phyloP scores from a whole-genome alignment of 2,113 vertebrate species.

The Petromus typicus region DNA sequence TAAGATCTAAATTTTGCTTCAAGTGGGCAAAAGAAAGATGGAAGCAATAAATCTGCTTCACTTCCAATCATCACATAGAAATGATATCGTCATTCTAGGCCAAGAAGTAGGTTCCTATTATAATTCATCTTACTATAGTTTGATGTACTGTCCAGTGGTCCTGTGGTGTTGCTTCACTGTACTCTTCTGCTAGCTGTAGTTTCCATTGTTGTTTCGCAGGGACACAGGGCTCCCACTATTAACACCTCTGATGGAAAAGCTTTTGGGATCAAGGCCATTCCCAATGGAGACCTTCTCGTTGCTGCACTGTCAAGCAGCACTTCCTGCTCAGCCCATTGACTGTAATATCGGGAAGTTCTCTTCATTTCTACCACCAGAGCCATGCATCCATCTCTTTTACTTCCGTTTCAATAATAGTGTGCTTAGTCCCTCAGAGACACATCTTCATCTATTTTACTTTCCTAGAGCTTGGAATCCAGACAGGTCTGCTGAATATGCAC shows the following conservation, averaged over 20 bases:
- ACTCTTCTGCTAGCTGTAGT: neutral
- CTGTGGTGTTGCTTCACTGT: neutral
- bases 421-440: conserved; percentile 65
- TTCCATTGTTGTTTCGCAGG: neutral
- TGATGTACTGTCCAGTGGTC: too few species aligned
- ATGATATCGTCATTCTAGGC: neutral
- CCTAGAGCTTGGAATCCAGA: conserved; percentile 38
- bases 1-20: conserved; percentile 15
- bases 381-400: conserved; percentile 48
- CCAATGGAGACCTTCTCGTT: neutral
- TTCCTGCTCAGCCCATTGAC: neutral
- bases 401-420: conserved; percentile 54
- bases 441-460: conserved; percentile 68
- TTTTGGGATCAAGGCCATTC: neutral
- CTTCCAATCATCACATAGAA: neutral
- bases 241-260: conserved; percentile 21
- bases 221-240: neutral
- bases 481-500: conserved; percentile 76
- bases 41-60: neutral
- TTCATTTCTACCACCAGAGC: neutral
- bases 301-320: neutral
- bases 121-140: neutral
- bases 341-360: neutral
- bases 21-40: neutral
- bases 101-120: neutral